A percentile compares a stretch with the other conserved stretches of the same genome.
Conservation (phyloP, 2,113 vertebrate species). For the Rhadina sibilatrix region DNA sequence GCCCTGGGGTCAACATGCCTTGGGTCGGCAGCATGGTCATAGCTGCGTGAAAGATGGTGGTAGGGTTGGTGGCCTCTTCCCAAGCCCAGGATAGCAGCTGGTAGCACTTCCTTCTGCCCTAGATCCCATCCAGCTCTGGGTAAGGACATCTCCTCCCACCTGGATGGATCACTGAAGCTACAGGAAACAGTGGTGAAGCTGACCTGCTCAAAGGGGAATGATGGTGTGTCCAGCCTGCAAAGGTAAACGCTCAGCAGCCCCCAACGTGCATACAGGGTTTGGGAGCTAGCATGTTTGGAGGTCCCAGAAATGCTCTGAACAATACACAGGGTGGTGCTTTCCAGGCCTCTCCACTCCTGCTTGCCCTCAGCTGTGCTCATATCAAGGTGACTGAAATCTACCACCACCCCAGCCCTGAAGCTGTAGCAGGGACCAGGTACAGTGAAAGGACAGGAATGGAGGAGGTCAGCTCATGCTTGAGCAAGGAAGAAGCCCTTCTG, state of each 20-base stretch:
- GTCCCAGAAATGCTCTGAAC: fast-evolving
- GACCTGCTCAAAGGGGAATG: neutral
- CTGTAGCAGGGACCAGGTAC: neutral
- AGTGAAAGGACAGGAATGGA: neutral
- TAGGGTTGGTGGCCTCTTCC: neutral
- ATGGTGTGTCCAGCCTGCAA: neutral
- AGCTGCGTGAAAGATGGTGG: neutral
- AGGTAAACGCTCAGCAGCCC: neutral
- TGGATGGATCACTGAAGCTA: neutral
- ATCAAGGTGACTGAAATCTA: neutral
- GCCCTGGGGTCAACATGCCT: neutral
- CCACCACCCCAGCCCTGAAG: neutral
- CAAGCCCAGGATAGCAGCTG: neutral
- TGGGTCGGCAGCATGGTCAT: neutral
- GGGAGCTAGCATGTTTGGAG: neutral
- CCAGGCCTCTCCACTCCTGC: neutral
- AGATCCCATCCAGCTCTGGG: neutral
- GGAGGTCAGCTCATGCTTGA: neutral
- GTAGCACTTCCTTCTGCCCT: neutral
- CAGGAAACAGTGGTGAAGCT: neutral
- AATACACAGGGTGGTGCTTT: neutral
- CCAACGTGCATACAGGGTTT: neutral
- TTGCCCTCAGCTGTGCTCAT: neutral
- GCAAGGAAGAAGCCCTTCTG: neutral
- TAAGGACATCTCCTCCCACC: neutral